Evolutionary conservation across 2,113 vertebrate species (phyloP).

Genomic region (Bettongia penicillata): DNA sequence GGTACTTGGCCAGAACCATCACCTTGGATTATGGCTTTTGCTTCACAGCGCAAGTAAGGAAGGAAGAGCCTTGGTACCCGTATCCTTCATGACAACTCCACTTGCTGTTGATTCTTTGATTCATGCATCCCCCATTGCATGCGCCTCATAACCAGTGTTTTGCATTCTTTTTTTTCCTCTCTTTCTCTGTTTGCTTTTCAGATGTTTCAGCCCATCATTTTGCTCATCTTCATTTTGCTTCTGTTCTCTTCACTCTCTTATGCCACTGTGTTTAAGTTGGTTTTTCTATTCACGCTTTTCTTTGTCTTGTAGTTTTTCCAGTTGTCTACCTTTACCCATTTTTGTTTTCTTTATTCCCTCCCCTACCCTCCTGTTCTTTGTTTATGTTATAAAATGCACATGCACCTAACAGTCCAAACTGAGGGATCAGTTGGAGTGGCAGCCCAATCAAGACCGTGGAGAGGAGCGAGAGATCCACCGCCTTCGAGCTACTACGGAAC

Average conservation of each 20-base stretch:
- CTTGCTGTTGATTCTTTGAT: slow-evolving; percentile 89
- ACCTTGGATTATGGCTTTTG: slow-evolving; percentile 82
- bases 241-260: slow-evolving; percentile 93
- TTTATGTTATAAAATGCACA: slow-evolving; percentile 88
- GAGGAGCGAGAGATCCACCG: slow-evolving; percentile 88
- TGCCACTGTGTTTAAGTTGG: slow-evolving; percentile 92
- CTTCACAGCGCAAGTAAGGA: slow-evolving; percentile 85
- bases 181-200: slow-evolving; percentile 90
- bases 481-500: slow-evolving; percentile 85
- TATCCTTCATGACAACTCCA: slow-evolving; percentile 87
- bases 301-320: slow-evolving; percentile 90
- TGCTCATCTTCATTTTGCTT: slow-evolving; percentile 93
- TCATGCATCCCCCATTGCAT: slow-evolving; percentile 95
- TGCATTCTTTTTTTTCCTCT: slow-evolving; percentile 90
- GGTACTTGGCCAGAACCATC: slow-evolving; percentile 81
- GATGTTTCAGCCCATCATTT: slow-evolving; percentile 94
- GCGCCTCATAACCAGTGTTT: slow-evolving; percentile 95
- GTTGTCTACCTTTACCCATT: slow-evolving; percentile 84
- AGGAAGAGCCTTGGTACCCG: slow-evolving; percentile 84
- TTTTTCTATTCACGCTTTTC: slow-evolving; percentile 94
- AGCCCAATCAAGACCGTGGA: slow-evolving; percentile 91
- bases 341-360: slow-evolving; percentile 82
- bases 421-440: slow-evolving; percentile 97
- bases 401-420: slow-evolving; percentile 95
- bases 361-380: slow-evolving; percentile 80